Conservation (phyloP, 2,113 vertebrate genomes). For the Gavia stellata region DNA sequence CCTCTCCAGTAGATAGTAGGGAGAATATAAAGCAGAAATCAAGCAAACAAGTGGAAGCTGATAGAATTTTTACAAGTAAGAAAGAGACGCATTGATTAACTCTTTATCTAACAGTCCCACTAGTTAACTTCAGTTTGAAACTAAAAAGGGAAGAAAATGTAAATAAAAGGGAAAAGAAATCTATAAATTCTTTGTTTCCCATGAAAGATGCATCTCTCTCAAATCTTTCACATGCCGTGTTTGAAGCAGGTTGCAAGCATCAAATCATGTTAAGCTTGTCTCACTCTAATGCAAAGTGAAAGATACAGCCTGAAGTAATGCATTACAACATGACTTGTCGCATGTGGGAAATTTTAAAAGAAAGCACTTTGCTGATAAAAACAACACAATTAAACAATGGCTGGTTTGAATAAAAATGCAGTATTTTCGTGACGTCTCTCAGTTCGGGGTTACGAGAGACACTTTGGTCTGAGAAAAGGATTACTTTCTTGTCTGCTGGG, state of each 20-base stretch:
- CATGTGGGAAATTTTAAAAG: conserved; percentile 7
- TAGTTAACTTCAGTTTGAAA: neutral
- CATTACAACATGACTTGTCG: neutral
- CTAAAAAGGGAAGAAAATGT: neutral
- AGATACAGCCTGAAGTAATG: conserved; percentile 39
- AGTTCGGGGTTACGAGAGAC: neutral
- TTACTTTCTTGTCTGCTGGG: neutral
- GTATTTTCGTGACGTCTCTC: neutral
- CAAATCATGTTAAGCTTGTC: neutral
- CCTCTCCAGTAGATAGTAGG: neutral
- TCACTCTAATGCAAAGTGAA: conserved; percentile 33
- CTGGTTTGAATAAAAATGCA: conserved; percentile 19
- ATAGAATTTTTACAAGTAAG: neutral
- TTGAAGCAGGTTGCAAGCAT: conserved; percentile 48
- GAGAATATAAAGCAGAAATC: neutral
- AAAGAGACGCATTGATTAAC: neutral
- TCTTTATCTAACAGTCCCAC: neutral
- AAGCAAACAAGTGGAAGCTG: neutral
- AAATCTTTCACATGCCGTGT: neutral
- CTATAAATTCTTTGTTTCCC: neutral
- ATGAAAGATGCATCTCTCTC: neutral
- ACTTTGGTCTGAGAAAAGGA: neutral
- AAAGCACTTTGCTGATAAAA: conserved; percentile 39
- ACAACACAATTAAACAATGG: neutral
- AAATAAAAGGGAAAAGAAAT: neutral